A percentile compares a stretch with the other conserved stretches of the same genome.
Evolutionary conservation across 2,888 invertebrate species (phyloP).

Genomic region (Pyrrhia umbra): DNA sequence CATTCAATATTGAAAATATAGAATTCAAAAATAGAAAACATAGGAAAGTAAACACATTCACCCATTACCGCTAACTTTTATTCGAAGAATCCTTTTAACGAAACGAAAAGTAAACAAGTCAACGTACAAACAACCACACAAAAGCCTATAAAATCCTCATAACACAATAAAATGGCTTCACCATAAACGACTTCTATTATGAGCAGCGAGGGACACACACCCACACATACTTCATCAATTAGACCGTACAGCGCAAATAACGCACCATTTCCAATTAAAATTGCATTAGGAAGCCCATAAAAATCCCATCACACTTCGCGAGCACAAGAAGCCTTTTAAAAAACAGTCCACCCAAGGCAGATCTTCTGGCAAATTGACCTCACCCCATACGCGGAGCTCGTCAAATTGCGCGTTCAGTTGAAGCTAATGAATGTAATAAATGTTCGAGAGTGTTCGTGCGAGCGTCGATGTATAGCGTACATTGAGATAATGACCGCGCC

Average conservation of each 20-base stretch:
- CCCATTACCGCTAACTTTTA: no score
- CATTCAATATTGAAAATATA: no score
- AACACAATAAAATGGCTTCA: conserved; percentile 4
- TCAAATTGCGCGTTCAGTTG: conserved; percentile 73
- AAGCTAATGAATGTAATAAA: conserved; percentile 78
- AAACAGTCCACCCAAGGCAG: conserved; percentile 61
- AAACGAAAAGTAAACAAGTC: background rate
- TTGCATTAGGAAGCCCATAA: conserved; percentile 43
- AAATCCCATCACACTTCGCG: conserved; percentile 39
- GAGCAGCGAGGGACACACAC: conserved; percentile 1
- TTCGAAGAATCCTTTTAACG: background rate
- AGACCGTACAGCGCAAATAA: conserved; percentile 31
- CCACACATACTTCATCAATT: conserved; percentile 18
- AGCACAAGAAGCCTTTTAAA: conserved; percentile 49
- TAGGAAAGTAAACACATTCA: no score
- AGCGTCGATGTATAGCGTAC: conserved; percentile 79
- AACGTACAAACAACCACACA: no score
- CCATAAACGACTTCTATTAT: conserved; percentile 21
- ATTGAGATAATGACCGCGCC: conserved; percentile 75
- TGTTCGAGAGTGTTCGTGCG: conserved; percentile 67
- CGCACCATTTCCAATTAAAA: conserved; percentile 49
- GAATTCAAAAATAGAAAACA: no score
- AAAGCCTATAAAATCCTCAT: conserved; percentile 10
- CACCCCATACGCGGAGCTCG: conserved; percentile 59
- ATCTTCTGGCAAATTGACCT: conserved; percentile 60